Evolutionary conservation across 2,797 vertebrate genomes (phyloP), one percentile per base, ranked within the genome.

Genomic region (Champsocephalus gunnari): DNA sequence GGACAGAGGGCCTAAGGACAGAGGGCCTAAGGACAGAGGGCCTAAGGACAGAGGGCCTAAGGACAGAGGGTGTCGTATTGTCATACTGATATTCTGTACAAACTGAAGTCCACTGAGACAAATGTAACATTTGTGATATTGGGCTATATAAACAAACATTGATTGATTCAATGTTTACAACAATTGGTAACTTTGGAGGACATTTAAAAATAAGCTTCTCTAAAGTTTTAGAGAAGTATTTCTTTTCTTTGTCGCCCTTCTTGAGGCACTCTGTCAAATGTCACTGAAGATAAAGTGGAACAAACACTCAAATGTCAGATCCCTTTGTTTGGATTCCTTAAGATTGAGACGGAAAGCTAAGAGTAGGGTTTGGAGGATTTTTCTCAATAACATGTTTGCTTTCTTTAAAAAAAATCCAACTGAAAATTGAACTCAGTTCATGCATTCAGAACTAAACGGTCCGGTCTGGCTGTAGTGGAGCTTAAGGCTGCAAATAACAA

Each of bases 261-360:
- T 51, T 13, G 50, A 61, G 38, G 45, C 47, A 59, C 56, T 48
- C 19, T 17, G 57, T 81, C 58, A 81, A 48, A 64, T 49, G 21
- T 71, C 66, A 51, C 55, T 16, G 50, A 66, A 55, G 63, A 81
- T 80, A 19, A 84, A 72, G 51, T 63, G 54, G 54, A n/a, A 59
- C 67, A 65, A 48, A 65, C 58, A 56, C 62, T 73, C 41, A 74
- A 71, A 83, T 73, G 70, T 80, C 72, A 72, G 49, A 73, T 73
- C 32, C n/a, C 24, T 75, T 77, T 80, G 56, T 86, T 82, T 59
- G 12, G 77, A 65, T 59, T 62, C 17, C 28, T 21, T 54, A 16
- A 19, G 59, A 50, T 16, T 47, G 47, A 68, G 57, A 50, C 34
- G 1, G 45, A 58, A 17, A 44, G 38, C 69, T 65, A 13, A 4